A percentile compares a stretch with the other conserved stretches of the same genome.
Conservation (phyloP, 2,888 invertebrate genomes). For the Amphimallon solstitiale region DNA sequence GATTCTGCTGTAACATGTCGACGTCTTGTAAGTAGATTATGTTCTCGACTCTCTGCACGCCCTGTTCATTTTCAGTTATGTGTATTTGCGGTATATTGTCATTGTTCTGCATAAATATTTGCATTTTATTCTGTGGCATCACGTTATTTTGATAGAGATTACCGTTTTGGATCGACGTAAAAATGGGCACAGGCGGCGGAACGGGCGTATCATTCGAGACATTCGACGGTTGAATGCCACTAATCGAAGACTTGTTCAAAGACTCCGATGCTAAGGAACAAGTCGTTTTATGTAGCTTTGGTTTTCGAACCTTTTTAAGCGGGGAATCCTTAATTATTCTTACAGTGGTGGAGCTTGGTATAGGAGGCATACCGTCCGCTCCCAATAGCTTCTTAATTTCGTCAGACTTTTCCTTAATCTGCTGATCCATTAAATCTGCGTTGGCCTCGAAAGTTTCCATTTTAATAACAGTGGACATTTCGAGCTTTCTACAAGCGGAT, state of each 20-base stretch:
- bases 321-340: slow-evolving; percentile 5
- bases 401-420: slow-evolving; percentile 22
- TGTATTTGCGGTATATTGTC: slow-evolving; percentile 34
- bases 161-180: not conserved
- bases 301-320: slow-evolving; percentile 34
- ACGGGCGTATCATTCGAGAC: not conserved
- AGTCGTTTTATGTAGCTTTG: slow-evolving; percentile 9
- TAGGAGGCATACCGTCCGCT: not conserved
- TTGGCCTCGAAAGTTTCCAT: not conserved
- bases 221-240: not conserved
- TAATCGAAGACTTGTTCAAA: not conserved
- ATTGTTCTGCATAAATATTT: slow-evolving; percentile 22
- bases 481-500: not conserved
- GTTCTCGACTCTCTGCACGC: slow-evolving; percentile 25
- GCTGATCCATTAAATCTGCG: slow-evolving; percentile 8
- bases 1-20: slow-evolving; percentile 1
- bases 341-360: not conserved
- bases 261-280: not conserved
- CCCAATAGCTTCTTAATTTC: slow-evolving; percentile 30
- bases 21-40: slow-evolving; percentile 33
- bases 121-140: slow-evolving; percentile 23
- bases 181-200: not conserved
- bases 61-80: slow-evolving; percentile 32
- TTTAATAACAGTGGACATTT: slow-evolving; percentile 13
- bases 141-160: not conserved